Percentiles rank a stretch among this genome's conserved stretches.
phyloP scores from a whole-genome alignment of 2,113 vertebrate genomes.

The Syrmaticus mikado region DNA sequence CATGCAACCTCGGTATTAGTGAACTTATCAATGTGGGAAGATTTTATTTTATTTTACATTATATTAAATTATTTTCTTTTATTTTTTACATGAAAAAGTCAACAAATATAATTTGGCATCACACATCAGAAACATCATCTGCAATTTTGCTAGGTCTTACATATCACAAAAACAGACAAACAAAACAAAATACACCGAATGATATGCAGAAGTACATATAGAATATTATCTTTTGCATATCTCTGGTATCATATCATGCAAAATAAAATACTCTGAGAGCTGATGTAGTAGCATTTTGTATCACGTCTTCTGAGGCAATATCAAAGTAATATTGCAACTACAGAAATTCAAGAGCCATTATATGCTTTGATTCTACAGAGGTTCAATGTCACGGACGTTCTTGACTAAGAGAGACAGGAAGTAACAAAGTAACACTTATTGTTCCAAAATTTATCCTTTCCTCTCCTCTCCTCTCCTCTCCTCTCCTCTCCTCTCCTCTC shows the following conservation, averaged over 20 bases:
- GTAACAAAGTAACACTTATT: neutral
- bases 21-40: neutral
- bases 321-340: neutral
- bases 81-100: neutral
- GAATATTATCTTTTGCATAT: neutral
- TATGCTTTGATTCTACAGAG: rapidly evolving
- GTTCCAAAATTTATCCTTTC: neutral
- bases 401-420: neutral
- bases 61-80: neutral
- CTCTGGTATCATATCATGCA: neutral
- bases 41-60: neutral
- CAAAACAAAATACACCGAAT: neutral
- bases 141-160: neutral
- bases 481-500: neutral
- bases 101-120: neutral
- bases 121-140: rapidly evolving
- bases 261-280: neutral
- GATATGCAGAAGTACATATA: neutral
- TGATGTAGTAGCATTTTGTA: neutral
- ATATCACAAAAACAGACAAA: neutral
- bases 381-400: neutral
- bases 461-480: neutral
- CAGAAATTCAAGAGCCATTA: neutral
- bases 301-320: neutral
- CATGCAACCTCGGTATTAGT: neutral